Evolutionary conservation across 1,140 invertebrate species (phyloP), one percentile per base, ranked within the genome.

Genomic region (Bacillus rossius): DNA sequence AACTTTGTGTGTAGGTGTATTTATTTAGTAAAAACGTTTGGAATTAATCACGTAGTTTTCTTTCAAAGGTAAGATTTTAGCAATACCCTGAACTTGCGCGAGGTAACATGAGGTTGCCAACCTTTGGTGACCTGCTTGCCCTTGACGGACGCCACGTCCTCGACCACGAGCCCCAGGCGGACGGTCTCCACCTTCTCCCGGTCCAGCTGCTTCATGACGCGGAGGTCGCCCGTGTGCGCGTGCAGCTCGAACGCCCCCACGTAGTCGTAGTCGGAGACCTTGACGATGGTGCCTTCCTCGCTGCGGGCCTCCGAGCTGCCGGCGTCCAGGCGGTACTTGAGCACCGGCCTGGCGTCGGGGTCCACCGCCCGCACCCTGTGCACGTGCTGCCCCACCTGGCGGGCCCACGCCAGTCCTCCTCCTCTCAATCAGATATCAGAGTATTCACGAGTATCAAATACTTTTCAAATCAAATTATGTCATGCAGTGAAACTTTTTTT

Each of bases 141-240:
- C 50, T 82, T 88, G 22, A 86, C 79, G 0, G 91, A 86, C 0
- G 88, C 91, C 57, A 92, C 76, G 75, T 96, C 94, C 76, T 94
- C 88, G 0, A 93, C 92, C 8, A 83, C 76, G 1, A 96, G 69
- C 0, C 83, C 81, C 7, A 96, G 69, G 64, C 84, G 84, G 10
- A 95, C 84, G 2, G 79, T 81, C 72, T 95, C 92, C 1, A 94
- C 84, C 68, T 82, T 83, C 75, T 96, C 93, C 61, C 93, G 77
- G 71, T 96, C 93, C 10, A 96, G 65, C 19, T 85, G 66, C 69
- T 81, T 83, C 1, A 81, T 73, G 22, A 84, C 77, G 62, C 81
- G 82, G 0, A 94, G 69, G 17, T 84, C 74, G 0, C 92, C 92
- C 64, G 90, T 87, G 0, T 86, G 76, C 3, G 87, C 71, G 65